Conservation (phyloP, 2,113 vertebrate genomes). For the Gasterosteus aculeatus region DNA sequence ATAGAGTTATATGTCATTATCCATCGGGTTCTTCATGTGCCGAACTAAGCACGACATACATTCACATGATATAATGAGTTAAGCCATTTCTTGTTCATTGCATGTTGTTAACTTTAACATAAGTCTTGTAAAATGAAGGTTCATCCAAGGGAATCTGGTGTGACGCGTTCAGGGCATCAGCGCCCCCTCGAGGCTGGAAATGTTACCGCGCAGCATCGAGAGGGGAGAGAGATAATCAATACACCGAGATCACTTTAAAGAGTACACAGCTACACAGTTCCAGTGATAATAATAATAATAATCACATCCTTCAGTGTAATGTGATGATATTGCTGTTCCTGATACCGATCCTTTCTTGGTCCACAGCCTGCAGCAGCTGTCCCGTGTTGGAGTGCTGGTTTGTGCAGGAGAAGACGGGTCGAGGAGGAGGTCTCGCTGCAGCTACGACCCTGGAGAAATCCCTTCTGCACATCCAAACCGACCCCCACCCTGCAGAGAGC, state of each 20-base stretch:
- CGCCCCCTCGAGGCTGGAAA: background rate
- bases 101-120: background rate
- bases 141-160: slow-evolving; percentile 15
- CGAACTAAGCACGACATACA: background rate
- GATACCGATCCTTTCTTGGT: fast-evolving
- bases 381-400: slow-evolving; percentile 82
- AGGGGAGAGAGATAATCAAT: background rate
- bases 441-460: slow-evolving; percentile 76
- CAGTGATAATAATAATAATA: too few species aligned
- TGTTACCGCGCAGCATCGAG: background rate
- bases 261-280: too few species aligned
- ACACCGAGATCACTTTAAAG: too few species aligned
- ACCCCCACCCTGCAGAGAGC: background rate
- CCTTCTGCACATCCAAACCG: slow-evolving; percentile 67
- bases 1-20: fast-evolving
- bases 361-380: slow-evolving; percentile 68
- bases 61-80: fast-evolving
- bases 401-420: slow-evolving; percentile 72
- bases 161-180: fast-evolving
- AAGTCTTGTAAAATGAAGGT: fast-evolving
- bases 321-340: background rate
- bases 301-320: background rate
- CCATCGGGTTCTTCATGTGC: fast-evolving
- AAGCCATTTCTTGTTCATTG: background rate
- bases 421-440: slow-evolving; percentile 73